Evolutionary conservation across 2,113 vertebrate species (phyloP).

Genomic region (Rhagologus leucostigma): DNA sequence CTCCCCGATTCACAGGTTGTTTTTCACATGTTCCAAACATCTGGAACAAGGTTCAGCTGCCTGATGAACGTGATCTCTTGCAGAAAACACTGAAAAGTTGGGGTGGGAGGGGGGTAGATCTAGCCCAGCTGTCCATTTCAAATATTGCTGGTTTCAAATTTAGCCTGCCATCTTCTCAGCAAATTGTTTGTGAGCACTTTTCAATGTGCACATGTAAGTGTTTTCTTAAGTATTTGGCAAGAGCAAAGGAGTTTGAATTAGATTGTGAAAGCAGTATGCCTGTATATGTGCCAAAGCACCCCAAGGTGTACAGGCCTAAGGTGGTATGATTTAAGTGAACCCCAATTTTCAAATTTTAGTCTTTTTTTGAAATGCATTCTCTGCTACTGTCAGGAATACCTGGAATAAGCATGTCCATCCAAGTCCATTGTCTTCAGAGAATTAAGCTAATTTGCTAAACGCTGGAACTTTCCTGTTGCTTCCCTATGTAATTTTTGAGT

Average conservation of each 20-base stretch:
- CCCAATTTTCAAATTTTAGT: neutral
- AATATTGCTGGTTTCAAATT: neutral
- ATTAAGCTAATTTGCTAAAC: neutral
- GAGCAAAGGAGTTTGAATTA: neutral
- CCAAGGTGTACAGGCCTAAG: neutral
- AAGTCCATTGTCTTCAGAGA: neutral
- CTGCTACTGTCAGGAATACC: neutral
- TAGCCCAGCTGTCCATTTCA: constrained; percentile 17
- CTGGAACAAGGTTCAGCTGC: constrained; percentile 36
- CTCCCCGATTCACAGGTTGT: neutral
- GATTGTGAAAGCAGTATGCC: neutral
- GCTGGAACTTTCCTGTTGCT: neutral
- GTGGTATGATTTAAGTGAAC: neutral
- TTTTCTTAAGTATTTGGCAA: neutral
- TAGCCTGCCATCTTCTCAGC: neutral
- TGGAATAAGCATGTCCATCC: neutral
- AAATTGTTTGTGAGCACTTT: neutral
- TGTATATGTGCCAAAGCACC: neutral
- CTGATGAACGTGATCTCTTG: constrained; percentile 17
- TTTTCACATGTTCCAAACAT: constrained; percentile 3
- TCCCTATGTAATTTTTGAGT: neutral
- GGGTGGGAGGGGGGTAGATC: neutral
- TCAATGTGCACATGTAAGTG: neutral
- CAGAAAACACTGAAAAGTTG: neutral
- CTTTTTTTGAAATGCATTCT: neutral